Evolutionary conservation across 2,888 invertebrate genomes (phyloP), one percentile per base, ranked within the genome.

Genomic region (Osedax frankpressi): DNA sequence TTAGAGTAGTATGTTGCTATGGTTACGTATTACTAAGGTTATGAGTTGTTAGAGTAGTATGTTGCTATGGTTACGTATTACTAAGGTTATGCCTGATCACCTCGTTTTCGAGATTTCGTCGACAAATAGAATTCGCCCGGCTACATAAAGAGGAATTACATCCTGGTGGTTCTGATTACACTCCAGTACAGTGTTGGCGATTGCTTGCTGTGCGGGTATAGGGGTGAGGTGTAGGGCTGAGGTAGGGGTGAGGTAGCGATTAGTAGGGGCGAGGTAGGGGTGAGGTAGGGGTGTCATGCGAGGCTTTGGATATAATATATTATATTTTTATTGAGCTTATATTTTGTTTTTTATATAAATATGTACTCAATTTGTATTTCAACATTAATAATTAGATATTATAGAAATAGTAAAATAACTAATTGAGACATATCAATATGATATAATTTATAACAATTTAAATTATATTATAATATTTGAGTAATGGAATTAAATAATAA

Each of bases 81-180:
- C 26, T 6, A 3, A 11, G 25, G n/a, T n/a, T n/a, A n/a, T n/a
- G n/a, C n/a, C n/a, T n/a, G n/a, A n/a, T 73, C 76, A 88, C 88
- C 28, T 77, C 11, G 76, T 75, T 26, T 76, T 75, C 14, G 78
- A 77, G n/a, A 76, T 76, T 73, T 80, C 81, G 74, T 88, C 88
- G 73, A 93, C 88, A 81, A 92, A 92, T 74, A 93, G 86, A 79
- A 93, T 90, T 77, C 89, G 88, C 2, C 93, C 93, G 1, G 91
- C 90, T 1, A 90, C 89, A 82, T 89, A 92, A 29, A 92, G 87
- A 75, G 89, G 87, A 26, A 29, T 60, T 19, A 44, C 29, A 26
- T 30, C 69, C 11, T 30, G 30, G 3, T 69, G 69, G 29, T 69
- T 28, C 27, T 28, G n/a, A 19, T 44, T 6, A 19, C 44, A 44